Evolutionary conservation across 2,113 vertebrate species (phyloP).

Genomic region (Myotis brandtii): DNA sequence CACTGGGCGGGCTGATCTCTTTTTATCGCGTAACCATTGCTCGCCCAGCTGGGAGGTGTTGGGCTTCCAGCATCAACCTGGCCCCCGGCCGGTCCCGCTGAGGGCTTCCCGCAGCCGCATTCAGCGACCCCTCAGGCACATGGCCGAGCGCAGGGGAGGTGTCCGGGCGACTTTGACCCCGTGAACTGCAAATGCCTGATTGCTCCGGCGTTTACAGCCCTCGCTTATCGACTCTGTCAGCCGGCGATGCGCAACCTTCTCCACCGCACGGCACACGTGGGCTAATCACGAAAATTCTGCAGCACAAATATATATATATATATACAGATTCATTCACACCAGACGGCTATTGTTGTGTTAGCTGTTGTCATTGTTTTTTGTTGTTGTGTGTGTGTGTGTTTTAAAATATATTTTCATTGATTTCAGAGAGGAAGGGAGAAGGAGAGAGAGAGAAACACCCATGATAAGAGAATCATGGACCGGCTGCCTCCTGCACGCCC

Average conservation of each 20-base stretch:
- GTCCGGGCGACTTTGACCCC: slow-evolving; percentile 43
- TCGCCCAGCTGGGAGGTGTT: neutral
- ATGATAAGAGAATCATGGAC: too few relatives aligned
- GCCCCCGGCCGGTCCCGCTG: neutral
- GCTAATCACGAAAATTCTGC: neutral
- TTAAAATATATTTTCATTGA: too few relatives aligned
- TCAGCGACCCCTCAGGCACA: neutral
- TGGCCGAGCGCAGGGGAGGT: neutral
- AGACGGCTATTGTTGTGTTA: too few relatives aligned
- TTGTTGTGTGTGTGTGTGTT: too few relatives aligned
- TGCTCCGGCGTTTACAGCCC: slow-evolving; percentile 46
- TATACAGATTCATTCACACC: neutral
- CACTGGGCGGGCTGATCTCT: neutral
- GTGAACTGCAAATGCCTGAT: slow-evolving; percentile 52
- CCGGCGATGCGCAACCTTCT: neutral
- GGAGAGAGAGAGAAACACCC: too few relatives aligned
- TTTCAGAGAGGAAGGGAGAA: too few relatives aligned
- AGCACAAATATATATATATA: too few relatives aligned
- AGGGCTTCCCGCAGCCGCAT: neutral
- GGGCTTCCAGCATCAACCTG: neutral
- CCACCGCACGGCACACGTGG: neutral
- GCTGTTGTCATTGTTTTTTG: too few relatives aligned
- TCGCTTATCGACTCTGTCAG: slow-evolving; percentile 47
- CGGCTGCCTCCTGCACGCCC: too few relatives aligned
- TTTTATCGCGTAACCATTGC: accelerated